Evolutionary conservation across 2,113 vertebrate species (phyloP).

Genomic region (Microcebus murinus): DNA sequence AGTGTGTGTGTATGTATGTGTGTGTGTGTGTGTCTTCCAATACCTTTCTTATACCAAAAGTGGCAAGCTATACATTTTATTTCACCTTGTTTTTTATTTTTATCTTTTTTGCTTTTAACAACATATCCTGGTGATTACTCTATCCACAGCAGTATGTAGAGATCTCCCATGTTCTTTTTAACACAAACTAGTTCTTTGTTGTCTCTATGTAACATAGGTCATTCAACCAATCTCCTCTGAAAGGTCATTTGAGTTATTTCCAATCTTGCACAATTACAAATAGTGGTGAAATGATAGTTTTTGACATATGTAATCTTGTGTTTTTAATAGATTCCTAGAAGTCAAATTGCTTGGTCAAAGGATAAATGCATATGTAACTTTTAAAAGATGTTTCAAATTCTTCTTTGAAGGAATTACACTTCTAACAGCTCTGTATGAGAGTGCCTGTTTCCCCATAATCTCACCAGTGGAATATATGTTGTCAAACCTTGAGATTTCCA

Average conservation of each 20-base stretch:
- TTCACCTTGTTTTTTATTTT: not conserved
- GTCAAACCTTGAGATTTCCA: slow-evolving; percentile 4
- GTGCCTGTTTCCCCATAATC: not conserved
- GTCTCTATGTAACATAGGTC: not conserved
- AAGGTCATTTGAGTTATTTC: not conserved
- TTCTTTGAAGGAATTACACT: not conserved
- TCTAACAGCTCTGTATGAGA: not conserved
- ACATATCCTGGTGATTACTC: not conserved
- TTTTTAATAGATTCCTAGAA: slow-evolving; percentile 35
- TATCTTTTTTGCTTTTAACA: not conserved
- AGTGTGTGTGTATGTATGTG: not conserved
- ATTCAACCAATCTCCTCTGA: not conserved
- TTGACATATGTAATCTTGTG: not conserved
- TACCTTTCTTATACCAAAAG: not conserved
- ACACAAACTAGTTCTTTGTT: not conserved
- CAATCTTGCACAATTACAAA: not conserved
- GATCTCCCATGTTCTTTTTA: not conserved
- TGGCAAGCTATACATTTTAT: not conserved
- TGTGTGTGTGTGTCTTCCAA: not conserved
- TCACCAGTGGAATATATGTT: not conserved
- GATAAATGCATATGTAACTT: not conserved
- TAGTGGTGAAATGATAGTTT: not conserved
- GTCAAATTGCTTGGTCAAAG: not conserved
- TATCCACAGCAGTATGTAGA: not conserved
- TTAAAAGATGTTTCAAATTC: not conserved